phyloP scores from a whole-genome alignment of 1,140 invertebrate species.

The Archivesica marissinica region DNA sequence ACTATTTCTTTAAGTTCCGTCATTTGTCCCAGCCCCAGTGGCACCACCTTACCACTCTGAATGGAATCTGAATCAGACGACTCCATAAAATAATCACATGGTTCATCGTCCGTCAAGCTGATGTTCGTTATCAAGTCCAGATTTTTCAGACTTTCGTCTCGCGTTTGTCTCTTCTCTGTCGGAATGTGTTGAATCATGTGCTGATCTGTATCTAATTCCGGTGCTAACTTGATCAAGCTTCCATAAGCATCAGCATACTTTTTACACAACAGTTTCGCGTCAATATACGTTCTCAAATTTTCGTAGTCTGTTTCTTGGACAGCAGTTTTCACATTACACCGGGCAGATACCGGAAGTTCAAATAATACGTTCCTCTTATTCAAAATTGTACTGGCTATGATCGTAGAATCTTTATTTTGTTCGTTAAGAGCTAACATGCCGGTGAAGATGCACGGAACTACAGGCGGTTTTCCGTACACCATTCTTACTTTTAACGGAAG shows the following conservation, averaged over 20 bases:
- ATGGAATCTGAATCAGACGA: slow-evolving; percentile 69
- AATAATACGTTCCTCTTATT: slow-evolving; percentile 78
- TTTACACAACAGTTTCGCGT: slow-evolving; percentile 72
- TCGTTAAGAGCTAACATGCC: slow-evolving; percentile 73
- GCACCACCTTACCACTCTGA: slow-evolving; percentile 64
- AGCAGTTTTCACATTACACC: slow-evolving; percentile 58
- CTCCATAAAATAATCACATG: slow-evolving; percentile 70
- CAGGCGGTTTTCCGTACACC: slow-evolving; percentile 78
- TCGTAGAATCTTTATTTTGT: slow-evolving; percentile 55
- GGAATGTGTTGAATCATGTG: slow-evolving; percentile 76
- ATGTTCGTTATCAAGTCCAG: slow-evolving; percentile 80
- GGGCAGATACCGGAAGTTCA: slow-evolving; percentile 70
- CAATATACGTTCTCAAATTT: slow-evolving; percentile 68
- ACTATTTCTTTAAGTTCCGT: slow-evolving; percentile 69
- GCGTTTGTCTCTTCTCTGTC: slow-evolving; percentile 65
- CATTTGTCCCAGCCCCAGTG: slow-evolving; percentile 59
- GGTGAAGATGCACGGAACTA: slow-evolving; percentile 79
- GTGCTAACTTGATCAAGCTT: slow-evolving; percentile 78
- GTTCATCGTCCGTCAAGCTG: slow-evolving; percentile 73
- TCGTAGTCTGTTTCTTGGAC: slow-evolving; percentile 64
- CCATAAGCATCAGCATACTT: slow-evolving; percentile 72
- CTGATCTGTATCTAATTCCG: slow-evolving; percentile 74
- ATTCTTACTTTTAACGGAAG: slow-evolving; percentile 77
- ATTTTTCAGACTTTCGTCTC: slow-evolving; percentile 70
- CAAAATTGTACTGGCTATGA: slow-evolving; percentile 75